Conservation (phyloP, 2,888 invertebrate genomes). For the Smittia aterrima region DNA sequence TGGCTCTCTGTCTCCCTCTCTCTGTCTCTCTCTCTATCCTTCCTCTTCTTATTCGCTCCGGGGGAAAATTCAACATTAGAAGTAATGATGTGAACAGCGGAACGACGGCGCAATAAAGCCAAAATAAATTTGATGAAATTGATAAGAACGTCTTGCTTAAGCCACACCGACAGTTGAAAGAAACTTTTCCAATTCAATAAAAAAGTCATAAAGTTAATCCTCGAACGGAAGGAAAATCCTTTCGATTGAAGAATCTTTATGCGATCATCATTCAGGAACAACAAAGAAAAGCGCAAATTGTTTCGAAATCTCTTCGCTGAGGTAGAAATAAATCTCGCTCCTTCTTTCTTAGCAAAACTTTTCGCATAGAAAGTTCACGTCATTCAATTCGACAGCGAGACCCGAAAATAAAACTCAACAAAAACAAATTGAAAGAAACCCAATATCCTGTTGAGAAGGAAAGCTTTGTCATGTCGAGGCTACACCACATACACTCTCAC, state of each 20-base stretch:
- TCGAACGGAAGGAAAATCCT: background rate
- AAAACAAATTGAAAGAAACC: background rate
- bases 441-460: background rate
- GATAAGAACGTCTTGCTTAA: conserved; percentile 11
- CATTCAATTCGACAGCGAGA: too few relatives aligned
- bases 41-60: background rate
- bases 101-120: background rate
- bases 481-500: too few relatives aligned
- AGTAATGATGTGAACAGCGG: background rate
- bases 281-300: too few relatives aligned
- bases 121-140: background rate
- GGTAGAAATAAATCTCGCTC: too few relatives aligned
- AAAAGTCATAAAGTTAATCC: background rate
- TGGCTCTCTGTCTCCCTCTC: background rate
- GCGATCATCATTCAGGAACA: too few relatives aligned
- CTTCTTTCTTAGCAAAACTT: too few relatives aligned
- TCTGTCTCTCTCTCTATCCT: too few relatives aligned
- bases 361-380: too few relatives aligned
- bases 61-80: conserved; percentile 1
- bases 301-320: too few relatives aligned
- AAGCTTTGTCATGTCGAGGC: background rate
- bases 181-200: background rate
- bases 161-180: background rate
- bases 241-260: too few relatives aligned
- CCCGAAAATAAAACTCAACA: background rate